These are phyloP conservation scores for Carcina quercana DNA, from an alignment of 2,888 invertebrate genomes.

Conservation along the genomic window DNA sequence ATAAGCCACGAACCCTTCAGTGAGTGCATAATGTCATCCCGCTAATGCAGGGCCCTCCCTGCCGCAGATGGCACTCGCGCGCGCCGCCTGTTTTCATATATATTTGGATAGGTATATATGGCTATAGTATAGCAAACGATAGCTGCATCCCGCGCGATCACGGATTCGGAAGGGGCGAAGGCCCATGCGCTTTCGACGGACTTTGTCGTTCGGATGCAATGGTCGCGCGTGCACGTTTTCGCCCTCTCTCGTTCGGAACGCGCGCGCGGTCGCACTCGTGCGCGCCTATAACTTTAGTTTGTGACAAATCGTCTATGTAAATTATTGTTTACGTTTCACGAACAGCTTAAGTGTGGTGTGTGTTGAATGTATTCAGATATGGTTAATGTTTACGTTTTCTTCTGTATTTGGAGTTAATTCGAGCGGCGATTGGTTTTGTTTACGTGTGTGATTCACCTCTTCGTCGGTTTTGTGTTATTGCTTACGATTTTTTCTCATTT, in stretches of 20 bases:
- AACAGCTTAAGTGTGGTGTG: slow-evolving; percentile 39
- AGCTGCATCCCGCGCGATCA: slow-evolving; percentile 68
- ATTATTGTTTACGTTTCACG: slow-evolving; percentile 57
- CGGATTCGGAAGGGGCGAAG: slow-evolving; percentile 68
- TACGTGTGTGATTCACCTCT: slow-evolving; percentile 52
- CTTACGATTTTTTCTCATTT: no score
- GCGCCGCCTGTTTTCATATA: slow-evolving; percentile 57
- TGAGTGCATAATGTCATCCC: slow-evolving; percentile 72
- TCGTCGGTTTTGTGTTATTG: no score
- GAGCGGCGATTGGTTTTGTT: slow-evolving; percentile 49
- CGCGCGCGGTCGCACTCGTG: slow-evolving; percentile 37
- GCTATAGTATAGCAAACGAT: slow-evolving; percentile 46
- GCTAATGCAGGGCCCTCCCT: slow-evolving; percentile 63
- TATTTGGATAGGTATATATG: no score
- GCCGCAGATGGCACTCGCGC: slow-evolving; percentile 66
- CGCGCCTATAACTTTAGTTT: slow-evolving; percentile 24
- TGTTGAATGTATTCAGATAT: slow-evolving; percentile 44
- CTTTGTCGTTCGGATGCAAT: slow-evolving; percentile 51
- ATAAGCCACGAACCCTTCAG: slow-evolving; percentile 63
- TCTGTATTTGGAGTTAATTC: slow-evolving; percentile 48
- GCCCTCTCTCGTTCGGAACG: slow-evolving; percentile 29
- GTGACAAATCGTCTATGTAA: slow-evolving; percentile 53
- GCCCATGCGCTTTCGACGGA: slow-evolving; percentile 55
- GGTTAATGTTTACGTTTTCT: slow-evolving; percentile 53
- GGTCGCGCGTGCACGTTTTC: slow-evolving; percentile 59